A percentile compares a stretch with the other conserved stretches of the same genome.
These are phyloP conservation scores for Metalampra italica DNA, from an alignment of 2,888 invertebrate species.

Conservation along the genomic window DNA sequence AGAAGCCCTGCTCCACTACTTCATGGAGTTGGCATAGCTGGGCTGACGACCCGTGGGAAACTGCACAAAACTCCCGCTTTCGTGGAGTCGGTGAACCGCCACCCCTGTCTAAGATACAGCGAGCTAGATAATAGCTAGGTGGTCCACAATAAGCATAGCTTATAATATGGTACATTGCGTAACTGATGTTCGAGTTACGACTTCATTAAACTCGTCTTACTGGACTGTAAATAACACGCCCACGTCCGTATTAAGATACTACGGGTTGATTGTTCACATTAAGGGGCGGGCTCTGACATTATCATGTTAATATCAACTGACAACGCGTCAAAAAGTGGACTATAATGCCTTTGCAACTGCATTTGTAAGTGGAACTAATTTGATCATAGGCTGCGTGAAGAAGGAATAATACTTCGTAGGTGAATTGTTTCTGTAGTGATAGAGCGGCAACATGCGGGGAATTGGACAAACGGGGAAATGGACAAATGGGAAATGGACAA, in stretches of 20 bases:
- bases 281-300: slow-evolving; percentile 10
- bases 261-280: slow-evolving; percentile 10
- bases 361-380: not conserved
- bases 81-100: too few species aligned
- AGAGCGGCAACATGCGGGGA: too few species aligned
- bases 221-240: slow-evolving; percentile 14
- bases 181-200: not conserved
- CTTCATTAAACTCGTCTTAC: slow-evolving; percentile 6
- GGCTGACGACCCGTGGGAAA: too few species aligned
- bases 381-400: too few species aligned
- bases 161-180: not conserved
- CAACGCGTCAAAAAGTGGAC: slow-evolving; percentile 11
- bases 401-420: not conserved
- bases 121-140: not conserved
- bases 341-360: slow-evolving; percentile 2
- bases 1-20: too few species aligned
- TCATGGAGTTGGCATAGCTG: too few species aligned
- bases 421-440: too few species aligned
- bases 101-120: too few species aligned
- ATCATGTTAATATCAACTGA: slow-evolving; percentile 8
- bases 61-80: too few species aligned
- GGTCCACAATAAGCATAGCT: too few species aligned
- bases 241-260: slow-evolving; percentile 8
- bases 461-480: too few species aligned
- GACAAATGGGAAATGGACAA: too few species aligned